Evolutionary conservation across 2,113 vertebrate species (phyloP).

Genomic region (Chamaea fasciata): DNA sequence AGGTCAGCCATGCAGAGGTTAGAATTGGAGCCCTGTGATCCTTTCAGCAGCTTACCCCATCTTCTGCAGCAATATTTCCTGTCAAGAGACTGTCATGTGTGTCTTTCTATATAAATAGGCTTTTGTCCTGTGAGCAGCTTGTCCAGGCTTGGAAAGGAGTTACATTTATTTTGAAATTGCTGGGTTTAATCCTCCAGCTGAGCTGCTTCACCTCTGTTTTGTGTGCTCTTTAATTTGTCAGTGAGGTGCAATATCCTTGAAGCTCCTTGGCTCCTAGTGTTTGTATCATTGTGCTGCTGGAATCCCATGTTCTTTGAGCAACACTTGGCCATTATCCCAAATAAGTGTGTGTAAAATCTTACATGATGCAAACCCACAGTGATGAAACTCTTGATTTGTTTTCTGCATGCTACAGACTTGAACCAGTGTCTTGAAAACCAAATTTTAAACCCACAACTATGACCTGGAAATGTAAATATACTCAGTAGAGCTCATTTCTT

Average conservation of each 20-base stretch:
- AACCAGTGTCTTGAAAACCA: background rate
- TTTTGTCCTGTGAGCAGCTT: background rate
- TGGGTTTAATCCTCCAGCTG: background rate
- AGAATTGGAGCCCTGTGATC: background rate
- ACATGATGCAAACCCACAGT: background rate
- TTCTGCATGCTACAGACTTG: background rate
- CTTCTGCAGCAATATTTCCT: background rate
- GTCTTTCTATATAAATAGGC: background rate
- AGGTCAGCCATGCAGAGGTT: background rate
- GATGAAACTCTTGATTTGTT: background rate
- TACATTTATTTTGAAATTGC: background rate
- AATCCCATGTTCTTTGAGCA: background rate
- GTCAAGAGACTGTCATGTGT: background rate
- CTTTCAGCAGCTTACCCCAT: background rate
- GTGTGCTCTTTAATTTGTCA: background rate
- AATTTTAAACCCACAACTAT: background rate
- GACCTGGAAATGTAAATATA: background rate
- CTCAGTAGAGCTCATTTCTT: background rate
- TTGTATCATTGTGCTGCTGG: too few relatives aligned
- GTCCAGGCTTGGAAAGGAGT: background rate
- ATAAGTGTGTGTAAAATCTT: background rate
- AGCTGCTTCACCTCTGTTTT: background rate
- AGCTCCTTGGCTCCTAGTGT: background rate
- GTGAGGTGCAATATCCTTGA: background rate
- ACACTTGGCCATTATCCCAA: background rate